Evolutionary conservation across 2,113 vertebrate genomes (phyloP), one percentile per base, ranked within the genome.

Genomic region (Zosterops lateralis): DNA sequence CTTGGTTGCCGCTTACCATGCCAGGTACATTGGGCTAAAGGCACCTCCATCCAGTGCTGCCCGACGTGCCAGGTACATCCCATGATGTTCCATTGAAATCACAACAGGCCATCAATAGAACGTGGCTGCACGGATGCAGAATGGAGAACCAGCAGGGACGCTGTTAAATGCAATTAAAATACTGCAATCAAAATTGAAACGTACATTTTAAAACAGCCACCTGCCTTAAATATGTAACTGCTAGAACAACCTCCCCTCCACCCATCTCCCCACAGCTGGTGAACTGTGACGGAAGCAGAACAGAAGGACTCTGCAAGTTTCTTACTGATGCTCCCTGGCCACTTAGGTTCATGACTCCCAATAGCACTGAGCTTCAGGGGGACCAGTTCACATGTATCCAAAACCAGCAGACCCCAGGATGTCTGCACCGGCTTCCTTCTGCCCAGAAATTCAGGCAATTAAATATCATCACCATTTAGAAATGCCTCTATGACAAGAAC

Each of bases 11-110:
- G 96, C 97, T 97, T 97, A 97, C 97, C 97, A 97, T 97, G 97
- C 93, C 96, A 96, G 97, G 96, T 96, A 96, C 90, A 95, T 81
- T 92, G 96, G 96, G 92, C 95, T 97, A 97, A 96, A 96, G 96
- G 95, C 95, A 97, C 96, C 96, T 97, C 97, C 97, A 96, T 97
- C 96, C 96, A 95, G 95, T 96, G 96, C 94, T 96, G 92, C 96
- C 97, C 93, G 97, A 81, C 95, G 93, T 94, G 95, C 96, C 97
- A 95, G 95, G 96, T 95, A 96, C 95, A 97, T 97, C 95, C 97
- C 97, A 97, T 97, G 97, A 96, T 96, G 97, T 97, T 97, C 97
- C 97, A 97, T 97, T 97, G 97, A 97, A 96, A 96, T 96, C 97
- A 96, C 95, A 97, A 97, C 96, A 95, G 96, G 96, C 97, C 97